Conservation (phyloP, 2,113 vertebrate species). For the Atherinomorus stipes region DNA sequence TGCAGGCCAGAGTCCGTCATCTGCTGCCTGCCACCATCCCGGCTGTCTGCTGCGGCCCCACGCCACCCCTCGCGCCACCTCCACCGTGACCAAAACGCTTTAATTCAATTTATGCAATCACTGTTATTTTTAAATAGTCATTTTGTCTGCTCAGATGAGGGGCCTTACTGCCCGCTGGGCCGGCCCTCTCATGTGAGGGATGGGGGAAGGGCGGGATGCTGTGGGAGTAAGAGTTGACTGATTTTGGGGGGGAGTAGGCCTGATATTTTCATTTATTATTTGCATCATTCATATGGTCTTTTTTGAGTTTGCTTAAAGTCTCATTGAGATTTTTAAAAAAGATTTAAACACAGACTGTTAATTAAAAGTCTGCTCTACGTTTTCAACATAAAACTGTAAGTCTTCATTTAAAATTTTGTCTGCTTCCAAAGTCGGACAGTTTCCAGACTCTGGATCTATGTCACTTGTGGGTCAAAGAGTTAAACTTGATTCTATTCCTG, state of each 20-base stretch:
- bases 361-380: background rate
- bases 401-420: background rate
- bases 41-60: conserved; percentile 79
- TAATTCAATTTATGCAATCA: conserved; percentile 99
- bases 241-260: conserved; percentile 19
- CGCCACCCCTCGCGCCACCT: conserved; percentile 85
- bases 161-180: conserved; percentile 81
- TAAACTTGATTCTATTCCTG: conserved; percentile 48
- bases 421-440: conserved; percentile 66
- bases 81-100: conserved; percentile 96
- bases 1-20: conserved; percentile 93
- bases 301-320: conserved; percentile 23
- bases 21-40: conserved; percentile 93
- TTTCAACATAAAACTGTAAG: background rate
- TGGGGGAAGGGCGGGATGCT: conserved; percentile 50
- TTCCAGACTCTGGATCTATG: conserved; percentile 32
- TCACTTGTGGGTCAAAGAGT: conserved; percentile 47
- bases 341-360: background rate
- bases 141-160: conserved; percentile 92
- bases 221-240: conserved; percentile 51
- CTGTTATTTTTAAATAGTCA: conserved; percentile 99
- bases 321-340: conserved; percentile 5
- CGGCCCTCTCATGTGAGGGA: conserved; percentile 69
- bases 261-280: conserved; percentile 62
- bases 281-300: conserved; percentile 29